Conservation (phyloP, 2,113 vertebrate genomes). For the Eclectus roratus region DNA sequence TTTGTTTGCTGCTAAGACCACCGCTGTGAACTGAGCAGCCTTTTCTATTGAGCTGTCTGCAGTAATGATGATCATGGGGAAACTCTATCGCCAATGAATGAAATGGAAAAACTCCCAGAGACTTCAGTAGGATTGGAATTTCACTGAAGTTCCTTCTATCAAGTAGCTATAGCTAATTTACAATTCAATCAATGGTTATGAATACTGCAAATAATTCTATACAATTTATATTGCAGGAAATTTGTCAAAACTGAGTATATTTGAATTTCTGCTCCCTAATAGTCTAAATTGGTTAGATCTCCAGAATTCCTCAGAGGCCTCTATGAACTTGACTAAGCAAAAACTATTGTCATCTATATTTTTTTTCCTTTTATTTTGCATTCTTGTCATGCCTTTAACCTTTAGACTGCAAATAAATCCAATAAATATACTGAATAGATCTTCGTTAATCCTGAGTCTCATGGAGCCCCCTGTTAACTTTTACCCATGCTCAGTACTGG, state of each 20-base stretch:
- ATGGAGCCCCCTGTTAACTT: not conserved
- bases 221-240: not conserved
- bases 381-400: not conserved
- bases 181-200: not conserved
- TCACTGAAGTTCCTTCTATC: not conserved
- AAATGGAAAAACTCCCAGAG: constrained; percentile 20
- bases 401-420: not conserved
- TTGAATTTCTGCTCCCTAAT: not conserved
- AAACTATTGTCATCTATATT: not conserved
- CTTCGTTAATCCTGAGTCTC: not conserved
- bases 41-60: constrained; percentile 46
- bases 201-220: not conserved
- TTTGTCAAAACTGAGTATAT: not conserved
- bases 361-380: not conserved
- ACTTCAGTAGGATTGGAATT: not conserved
- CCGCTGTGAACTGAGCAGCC: constrained; percentile 27
- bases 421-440: not conserved
- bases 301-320: not conserved
- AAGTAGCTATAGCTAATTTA: not conserved
- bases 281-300: not conserved
- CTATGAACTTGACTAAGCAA: not conserved
- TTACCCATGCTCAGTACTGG: not conserved
- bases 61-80: constrained; percentile 36
- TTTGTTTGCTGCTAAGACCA: constrained; percentile 42
- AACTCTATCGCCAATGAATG: constrained; percentile 2